Percentiles rank a stretch among this genome's conserved stretches.
These are phyloP conservation scores for Phenganax marumi DNA, from an alignment of 92 coral and sea anemone genomes.

Conservation along the genomic window DNA sequence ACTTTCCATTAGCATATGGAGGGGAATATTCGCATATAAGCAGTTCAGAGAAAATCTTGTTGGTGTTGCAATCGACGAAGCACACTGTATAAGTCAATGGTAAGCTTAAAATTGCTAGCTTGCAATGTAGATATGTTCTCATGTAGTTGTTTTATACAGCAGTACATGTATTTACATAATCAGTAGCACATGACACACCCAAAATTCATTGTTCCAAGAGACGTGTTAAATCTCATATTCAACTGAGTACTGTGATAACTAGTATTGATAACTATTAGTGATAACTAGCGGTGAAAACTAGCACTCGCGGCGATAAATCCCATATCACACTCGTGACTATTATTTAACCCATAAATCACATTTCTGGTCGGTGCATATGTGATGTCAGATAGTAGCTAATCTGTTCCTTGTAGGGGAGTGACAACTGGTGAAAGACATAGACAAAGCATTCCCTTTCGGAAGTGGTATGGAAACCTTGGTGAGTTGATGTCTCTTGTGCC, in stretches of 20 bases:
- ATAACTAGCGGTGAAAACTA: too few species aligned
- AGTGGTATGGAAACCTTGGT: slow-evolving; percentile 5
- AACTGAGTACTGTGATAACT: too few species aligned
- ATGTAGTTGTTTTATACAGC: too few species aligned
- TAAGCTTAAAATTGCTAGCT: too few species aligned
- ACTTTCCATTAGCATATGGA: background rate
- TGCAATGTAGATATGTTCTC: too few species aligned
- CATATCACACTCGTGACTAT: too few species aligned
- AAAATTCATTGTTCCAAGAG: too few species aligned
- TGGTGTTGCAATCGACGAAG: slow-evolving; percentile 29
- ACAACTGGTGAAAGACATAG: slow-evolving; percentile 2
- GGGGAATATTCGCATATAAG: background rate
- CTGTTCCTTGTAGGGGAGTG: slow-evolving; percentile 21
- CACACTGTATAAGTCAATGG: slow-evolving; percentile 34
- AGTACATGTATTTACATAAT: too few species aligned
- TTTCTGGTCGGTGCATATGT: background rate
- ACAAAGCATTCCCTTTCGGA: slow-evolving; percentile 23
- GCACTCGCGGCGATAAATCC: too few species aligned
- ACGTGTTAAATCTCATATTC: too few species aligned
- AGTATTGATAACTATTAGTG: too few species aligned
- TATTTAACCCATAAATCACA: slow-evolving; percentile 1
- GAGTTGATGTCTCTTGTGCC: slow-evolving; percentile 19
- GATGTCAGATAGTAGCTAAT: background rate
- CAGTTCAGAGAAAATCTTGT: background rate
- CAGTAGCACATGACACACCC: too few species aligned